Evolutionary conservation across 2,888 invertebrate genomes (phyloP).

Genomic region (Labia minor): DNA sequence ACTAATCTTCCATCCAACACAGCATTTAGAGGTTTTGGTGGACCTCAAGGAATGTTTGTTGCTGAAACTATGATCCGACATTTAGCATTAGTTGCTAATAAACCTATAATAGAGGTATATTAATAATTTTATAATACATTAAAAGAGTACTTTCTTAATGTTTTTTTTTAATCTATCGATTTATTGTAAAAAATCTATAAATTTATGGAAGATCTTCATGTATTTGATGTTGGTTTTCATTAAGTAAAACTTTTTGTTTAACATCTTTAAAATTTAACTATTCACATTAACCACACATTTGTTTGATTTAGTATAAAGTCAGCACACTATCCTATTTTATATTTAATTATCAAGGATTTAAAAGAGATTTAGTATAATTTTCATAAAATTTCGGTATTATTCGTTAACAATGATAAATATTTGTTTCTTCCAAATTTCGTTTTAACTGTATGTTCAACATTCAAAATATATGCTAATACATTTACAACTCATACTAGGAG

Average conservation of each 20-base stretch:
- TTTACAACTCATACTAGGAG: not conserved
- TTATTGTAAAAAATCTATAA: not conserved
- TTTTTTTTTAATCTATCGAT: not conserved
- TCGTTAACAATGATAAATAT: too few species aligned
- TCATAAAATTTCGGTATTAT: too few species aligned
- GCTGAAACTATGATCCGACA: slow-evolving; percentile 68
- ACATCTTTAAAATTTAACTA: too few species aligned
- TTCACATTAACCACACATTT: too few species aligned
- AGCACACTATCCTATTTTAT: too few species aligned
- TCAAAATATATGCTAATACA: too few species aligned
- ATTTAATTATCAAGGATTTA: too few species aligned
- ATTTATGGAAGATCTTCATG: not conserved
- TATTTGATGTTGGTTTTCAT: not conserved
- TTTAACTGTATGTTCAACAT: too few species aligned
- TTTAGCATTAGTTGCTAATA: slow-evolving; percentile 57
- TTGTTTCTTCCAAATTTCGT: too few species aligned
- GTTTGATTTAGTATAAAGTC: too few species aligned
- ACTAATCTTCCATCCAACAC: slow-evolving; percentile 89
- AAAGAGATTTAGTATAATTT: too few species aligned
- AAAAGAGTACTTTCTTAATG: slow-evolving; percentile 31
- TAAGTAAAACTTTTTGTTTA: not conserved
- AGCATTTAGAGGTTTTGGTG: slow-evolving; percentile 87
- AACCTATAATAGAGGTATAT: slow-evolving; percentile 51
- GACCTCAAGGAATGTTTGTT: slow-evolving; percentile 81
- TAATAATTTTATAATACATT: too few species aligned